Base-by-base conservation (phyloP, 2,888 invertebrate species). In the Hymenopus coronatus region DNA sequence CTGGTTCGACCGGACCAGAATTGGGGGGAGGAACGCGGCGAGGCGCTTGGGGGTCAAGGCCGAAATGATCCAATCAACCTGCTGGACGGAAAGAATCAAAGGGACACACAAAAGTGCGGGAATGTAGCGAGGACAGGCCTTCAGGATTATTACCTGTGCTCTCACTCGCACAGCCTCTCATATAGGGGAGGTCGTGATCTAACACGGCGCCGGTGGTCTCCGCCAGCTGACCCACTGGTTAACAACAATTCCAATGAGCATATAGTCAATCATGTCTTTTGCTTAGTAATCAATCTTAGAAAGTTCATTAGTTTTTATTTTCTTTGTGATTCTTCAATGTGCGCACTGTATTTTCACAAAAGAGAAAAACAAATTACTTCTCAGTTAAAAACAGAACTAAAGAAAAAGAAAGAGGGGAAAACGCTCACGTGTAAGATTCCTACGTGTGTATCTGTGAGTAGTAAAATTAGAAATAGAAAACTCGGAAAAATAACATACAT, bases 21-120 rank as follows among this genome's bases (percentile, higher is more conserved):
- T 30, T 20, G 54, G 54, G 54, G 25, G 54, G 54, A 70, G 54
- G 54, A 70, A 70, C 54, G 20, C 54, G 54, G 54, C 54, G 86
- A 86, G 27, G 70, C 86, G 15, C 27, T 30, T 86, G 15, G 54
- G 81, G 86, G 86, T 86, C 86, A 86, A 86, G 86, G 86, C 86
- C 86, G 86, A 86, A 86, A 86, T 28, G 86, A 54, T 81, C 86
- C 81, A 81, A 86, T 27, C 85, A 54, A 40, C 85, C 54, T 70
- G 54, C 54, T 70, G 54, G 54, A 70, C 54, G 54, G 54, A 70
- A 70, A 70, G 54, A 70, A 70, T 70, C 54, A 70, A 70, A 70
- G 54, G 54, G 54, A 70, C 54, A 70, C 54, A 70, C 54, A 70
- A 70, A 70, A 70, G 54, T 70, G 54, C 54, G 54, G 54, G 20